These are phyloP conservation scores for Odontophorus gujanensis DNA, from an alignment of 2,113 vertebrate genomes.

Conservation along the genomic window DNA sequence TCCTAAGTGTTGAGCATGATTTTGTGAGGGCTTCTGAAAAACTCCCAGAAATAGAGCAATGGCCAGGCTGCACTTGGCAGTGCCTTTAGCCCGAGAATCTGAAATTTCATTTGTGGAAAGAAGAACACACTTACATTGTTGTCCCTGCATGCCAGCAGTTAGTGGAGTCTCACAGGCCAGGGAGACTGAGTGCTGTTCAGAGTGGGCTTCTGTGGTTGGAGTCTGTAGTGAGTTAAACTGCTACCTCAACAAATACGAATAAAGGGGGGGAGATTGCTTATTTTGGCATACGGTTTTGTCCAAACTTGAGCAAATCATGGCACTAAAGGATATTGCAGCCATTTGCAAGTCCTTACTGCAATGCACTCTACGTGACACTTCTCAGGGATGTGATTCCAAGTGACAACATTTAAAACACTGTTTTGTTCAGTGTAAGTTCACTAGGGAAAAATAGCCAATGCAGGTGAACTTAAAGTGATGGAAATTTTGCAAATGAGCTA, in stretches of 20 bases:
- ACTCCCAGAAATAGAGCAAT: neutral
- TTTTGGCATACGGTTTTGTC: neutral
- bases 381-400: neutral
- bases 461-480: neutral
- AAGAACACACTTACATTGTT: neutral
- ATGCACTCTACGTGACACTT: neutral
- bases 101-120: neutral
- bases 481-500: neutral
- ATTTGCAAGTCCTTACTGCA: neutral
- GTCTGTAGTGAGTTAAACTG: neutral
- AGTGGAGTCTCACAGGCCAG: neutral
- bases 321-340: neutral
- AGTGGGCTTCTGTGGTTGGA: neutral
- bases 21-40: neutral
- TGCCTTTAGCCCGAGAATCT: neutral
- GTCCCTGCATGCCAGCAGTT: neutral
- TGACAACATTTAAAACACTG: neutral
- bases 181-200: rapidly evolving
- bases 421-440: neutral
- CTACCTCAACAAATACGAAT: neutral
- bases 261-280: neutral
- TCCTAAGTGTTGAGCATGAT: neutral
- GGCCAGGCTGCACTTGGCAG: neutral
- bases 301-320: neutral
- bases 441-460: neutral